Percentiles rank a stretch among this genome's conserved stretches.
These are phyloP conservation scores for Drosophila virilis DNA, from an alignment of 1,140 invertebrate genomes.

Conservation along the genomic window DNA sequence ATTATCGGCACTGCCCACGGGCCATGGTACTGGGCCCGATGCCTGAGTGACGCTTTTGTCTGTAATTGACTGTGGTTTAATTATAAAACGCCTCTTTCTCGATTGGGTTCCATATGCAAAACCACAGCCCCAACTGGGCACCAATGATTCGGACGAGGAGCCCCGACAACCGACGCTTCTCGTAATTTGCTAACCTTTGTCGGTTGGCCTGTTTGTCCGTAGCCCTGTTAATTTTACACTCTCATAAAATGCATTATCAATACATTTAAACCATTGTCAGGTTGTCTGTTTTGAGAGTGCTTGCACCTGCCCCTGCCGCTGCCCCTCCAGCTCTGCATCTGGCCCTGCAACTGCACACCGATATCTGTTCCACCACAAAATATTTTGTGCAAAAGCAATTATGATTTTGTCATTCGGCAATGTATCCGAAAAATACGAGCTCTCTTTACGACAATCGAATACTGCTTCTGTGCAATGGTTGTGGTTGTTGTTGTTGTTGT, in stretches of 20 bases:
- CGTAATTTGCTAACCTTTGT: conserved; percentile 59
- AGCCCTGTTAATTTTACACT: conserved; percentile 69
- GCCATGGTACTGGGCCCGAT: conserved; percentile 8
- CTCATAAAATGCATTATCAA: conserved; percentile 79
- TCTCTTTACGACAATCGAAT: conserved; percentile 37
- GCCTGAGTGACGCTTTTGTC: conserved; percentile 78
- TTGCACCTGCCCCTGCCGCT: not conserved
- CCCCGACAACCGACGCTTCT: conserved; percentile 45
- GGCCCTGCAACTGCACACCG: conserved; percentile 3
- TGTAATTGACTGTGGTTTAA: conserved; percentile 82
- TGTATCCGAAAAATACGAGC: conserved; percentile 66
- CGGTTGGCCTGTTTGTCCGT: conserved; percentile 33
- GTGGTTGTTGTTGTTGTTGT: conserved; percentile 28
- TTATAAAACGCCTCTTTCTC: conserved; percentile 77
- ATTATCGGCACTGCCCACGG: conserved; percentile 70
- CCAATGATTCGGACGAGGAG: conserved; percentile 8
- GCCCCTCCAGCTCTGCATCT: conserved; percentile 1
- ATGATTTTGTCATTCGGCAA: conserved; percentile 77
- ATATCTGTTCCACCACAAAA: conserved; percentile 38
- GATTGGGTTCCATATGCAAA: conserved; percentile 46
- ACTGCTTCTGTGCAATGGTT: conserved; percentile 5
- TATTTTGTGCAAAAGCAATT: conserved; percentile 77
- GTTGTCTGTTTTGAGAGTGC: conserved; percentile 20
- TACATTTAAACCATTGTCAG: conserved; percentile 81
- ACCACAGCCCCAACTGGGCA: conserved; percentile 56